Base-by-base conservation (phyloP, 2,113 vertebrate species). In the Psophia crepitans region DNA sequence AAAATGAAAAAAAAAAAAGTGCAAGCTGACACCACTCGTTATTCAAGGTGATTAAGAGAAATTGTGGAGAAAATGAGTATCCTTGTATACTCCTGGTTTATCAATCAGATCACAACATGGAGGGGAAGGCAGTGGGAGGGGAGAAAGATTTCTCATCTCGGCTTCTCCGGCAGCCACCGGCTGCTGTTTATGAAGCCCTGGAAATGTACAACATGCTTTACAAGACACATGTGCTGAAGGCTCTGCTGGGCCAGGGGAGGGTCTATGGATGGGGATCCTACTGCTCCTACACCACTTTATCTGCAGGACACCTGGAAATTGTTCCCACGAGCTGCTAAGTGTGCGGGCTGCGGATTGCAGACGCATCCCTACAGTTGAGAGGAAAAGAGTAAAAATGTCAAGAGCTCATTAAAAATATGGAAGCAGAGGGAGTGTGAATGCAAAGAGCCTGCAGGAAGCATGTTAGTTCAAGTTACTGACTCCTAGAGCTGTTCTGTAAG, bases 351-450 rank as follows among this genome's bases (percentile, higher is more conserved):
- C 1, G 2, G 68, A 57, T 80, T 19, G 3, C 39, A 91, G 64
- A 5, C 69, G 75, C 89, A 71, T 78, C 33, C 60, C 73, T 2
- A 2, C 48, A 39, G 90, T 74, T 78, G 17, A 78, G 43, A 84
- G 33, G 77, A 61, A 58, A 80, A 32, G 53, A 87, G 53, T 87
- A 89, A 92, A 96, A 95, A 87, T 82, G 82, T 80, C 53, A 93
- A 89, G 66, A 91, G 87, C 78, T 93, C 84, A 83, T 94, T 94
- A 89, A 95, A 89, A 87, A 91, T 90, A 91, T 44, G 77, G 87
- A 97, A 93, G 87, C 63, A 79, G 75, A 90, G 78, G 89, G 66
- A 94, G 82, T 83, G 70, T 83, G 78, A 91, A 71, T 21, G 66
- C 0, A 1, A 87, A 83, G 58, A 76, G 77, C 27, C 51, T 46